Evolutionary conservation across 1,140 invertebrate species (phyloP), one percentile per base, ranked within the genome.

Genomic region (Onthophagus taurus): DNA sequence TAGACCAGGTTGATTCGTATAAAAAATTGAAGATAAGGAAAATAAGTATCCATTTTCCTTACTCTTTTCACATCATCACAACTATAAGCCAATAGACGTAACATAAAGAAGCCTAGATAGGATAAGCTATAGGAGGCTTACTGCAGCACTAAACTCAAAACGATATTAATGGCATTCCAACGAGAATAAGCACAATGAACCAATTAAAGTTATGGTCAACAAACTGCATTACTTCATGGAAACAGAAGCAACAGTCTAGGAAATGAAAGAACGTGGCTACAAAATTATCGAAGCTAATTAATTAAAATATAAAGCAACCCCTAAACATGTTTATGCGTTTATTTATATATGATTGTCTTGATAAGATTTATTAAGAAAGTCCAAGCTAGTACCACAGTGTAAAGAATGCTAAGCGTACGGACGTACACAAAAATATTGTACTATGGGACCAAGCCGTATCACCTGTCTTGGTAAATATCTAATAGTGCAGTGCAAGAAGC

Each of bases 261-360:
- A 44, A 44, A 44, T 48, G 41, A 48, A 21, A 18, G 24, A 46
- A 44, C 30, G 46, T 23, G 41, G 30, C 17, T 48, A 43, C 29
- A 47, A 47, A 47, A 13, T 42, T 11, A 17, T 47, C 19, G 37
- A 43, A n/a, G n/a, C n/a, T n/a, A n/a, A n/a, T n/a, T n/a, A n/a
- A n/a, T n/a, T 45, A 39, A 12, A 45, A 45, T 20, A 45, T 34
- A 9, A 45, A 43, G 41, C 43, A 37, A 39, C 33, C 31, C 5
- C 7, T 39, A 4, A 39, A 47, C 20, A 47, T 42, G 45, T 42
- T 47, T n/a, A 21, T 43, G 38, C 38, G 42, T 55, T 21, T 52
- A 83, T 48, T 48, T 23, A 44, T 2, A 24, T 35, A 48, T 29
- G 26, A 48, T 14, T 17, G 23, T 23, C 11, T 39, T 12, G 14